phyloP scores from a whole-genome alignment of 2,113 vertebrate genomes.

The Capreolus pygargus region DNA sequence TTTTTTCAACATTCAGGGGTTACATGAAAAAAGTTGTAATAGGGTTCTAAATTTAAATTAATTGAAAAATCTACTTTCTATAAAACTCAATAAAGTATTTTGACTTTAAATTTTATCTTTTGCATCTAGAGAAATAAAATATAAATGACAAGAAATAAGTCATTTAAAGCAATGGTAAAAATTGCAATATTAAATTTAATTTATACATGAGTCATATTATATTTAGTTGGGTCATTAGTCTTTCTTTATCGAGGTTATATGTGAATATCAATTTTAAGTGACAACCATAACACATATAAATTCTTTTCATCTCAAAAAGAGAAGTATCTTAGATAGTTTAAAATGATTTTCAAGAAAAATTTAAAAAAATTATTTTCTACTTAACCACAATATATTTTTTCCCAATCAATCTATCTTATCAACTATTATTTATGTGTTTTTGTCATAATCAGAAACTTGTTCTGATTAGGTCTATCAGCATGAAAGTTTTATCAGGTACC shows the following conservation, averaged over 20 bases:
- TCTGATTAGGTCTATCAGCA: background rate
- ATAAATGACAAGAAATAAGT: background rate
- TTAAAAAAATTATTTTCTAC: background rate
- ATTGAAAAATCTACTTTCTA: background rate
- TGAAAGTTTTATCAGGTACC: background rate
- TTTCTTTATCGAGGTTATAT: slow-evolving; percentile 3
- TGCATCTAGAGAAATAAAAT: background rate
- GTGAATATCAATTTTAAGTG: background rate
- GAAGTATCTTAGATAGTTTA: background rate
- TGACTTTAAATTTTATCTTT: background rate
- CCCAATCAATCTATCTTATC: background rate
- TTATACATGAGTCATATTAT: background rate
- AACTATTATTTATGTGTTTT: background rate
- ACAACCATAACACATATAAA: background rate
- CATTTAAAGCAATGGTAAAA: background rate
- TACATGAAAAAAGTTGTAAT: background rate
- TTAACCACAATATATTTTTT: background rate
- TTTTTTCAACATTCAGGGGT: background rate
- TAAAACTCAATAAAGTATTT: background rate
- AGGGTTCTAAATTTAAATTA: background rate
- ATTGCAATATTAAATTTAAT: background rate
- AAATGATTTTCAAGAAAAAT: background rate
- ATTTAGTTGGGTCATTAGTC: background rate
- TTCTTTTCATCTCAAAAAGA: background rate
- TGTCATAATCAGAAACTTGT: background rate